Evolutionary conservation across 2,888 invertebrate genomes (phyloP), one percentile per base, ranked within the genome.

Genomic region (Cryptus armator): DNA sequence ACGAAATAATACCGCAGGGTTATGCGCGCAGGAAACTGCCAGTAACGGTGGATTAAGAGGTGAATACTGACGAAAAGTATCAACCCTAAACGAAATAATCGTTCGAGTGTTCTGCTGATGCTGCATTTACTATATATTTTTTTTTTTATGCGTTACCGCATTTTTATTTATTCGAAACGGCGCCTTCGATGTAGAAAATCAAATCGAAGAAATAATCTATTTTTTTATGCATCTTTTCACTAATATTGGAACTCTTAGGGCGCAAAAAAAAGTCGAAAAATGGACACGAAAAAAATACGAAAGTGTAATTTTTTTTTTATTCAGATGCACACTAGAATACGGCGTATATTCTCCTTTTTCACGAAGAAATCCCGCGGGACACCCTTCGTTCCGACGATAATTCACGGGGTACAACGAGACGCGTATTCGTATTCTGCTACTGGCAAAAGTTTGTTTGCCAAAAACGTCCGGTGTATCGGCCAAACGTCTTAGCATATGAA

Each of bases 21-120:
- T 91, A 90, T 90, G 62, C 89, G 89, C 75, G 70, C 92, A 91
- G 92, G 92, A 93, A 93, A 92, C 92, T 91, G 92, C 89, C 90
- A 90, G 91, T 92, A 91, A 92, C 91, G 90, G 83, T 86, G 79
- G 87, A 77, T 86, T 89, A 90, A 91, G 90, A 83, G 75, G 75
- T 81, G 75, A 74, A 56, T 81, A 87, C 89, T 88, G 86, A 89
- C 86, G 67, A 81, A 85, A 89, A 83, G 81, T 77, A 82, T 44
- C 19, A 66, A 62, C 64, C 70, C 14, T 16, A 29, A 62, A 24
- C n/a, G 48, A 29, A 32, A 62, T 62, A 32, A 62, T 62, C 62
- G n/a, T 32, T 62, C 62, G 62, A 62, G 62, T 62, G 62, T 62
- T 29, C 62, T 29, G 29, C 44, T 29, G 77, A 78, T 62, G 59